A percentile compares a stretch with the other conserved stretches of the same genome.
These are phyloP conservation scores for Peromyscus attwateri DNA, from an alignment of 2,797 vertebrate species.

Conservation along the genomic window DNA sequence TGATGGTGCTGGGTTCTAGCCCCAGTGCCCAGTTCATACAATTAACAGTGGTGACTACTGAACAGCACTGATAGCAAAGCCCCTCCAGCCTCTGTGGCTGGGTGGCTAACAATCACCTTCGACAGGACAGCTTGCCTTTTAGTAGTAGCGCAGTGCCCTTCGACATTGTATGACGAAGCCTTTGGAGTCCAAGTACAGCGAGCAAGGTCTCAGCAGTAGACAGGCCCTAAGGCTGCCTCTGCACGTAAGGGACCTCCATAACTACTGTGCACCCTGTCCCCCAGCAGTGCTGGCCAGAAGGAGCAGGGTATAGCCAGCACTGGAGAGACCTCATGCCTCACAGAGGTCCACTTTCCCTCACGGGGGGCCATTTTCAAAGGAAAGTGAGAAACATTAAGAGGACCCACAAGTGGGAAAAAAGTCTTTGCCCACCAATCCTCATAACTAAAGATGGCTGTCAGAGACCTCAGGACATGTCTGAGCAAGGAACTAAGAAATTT, in stretches of 20 bases:
- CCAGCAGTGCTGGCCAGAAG: neutral
- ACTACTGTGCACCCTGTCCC: accelerated
- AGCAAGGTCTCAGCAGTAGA: accelerated
- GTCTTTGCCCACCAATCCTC: accelerated
- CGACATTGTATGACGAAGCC: no score
- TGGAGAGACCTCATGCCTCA: neutral
- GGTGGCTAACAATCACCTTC: accelerated
- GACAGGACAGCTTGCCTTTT: neutral
- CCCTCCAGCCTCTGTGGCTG: neutral
- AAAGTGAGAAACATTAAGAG: neutral
- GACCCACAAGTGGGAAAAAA: neutral
- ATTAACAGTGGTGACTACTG: neutral
- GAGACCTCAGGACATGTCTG: neutral
- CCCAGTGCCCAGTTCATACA: accelerated
- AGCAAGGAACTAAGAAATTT: accelerated
- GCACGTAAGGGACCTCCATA: neutral
- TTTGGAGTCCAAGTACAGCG: neutral
- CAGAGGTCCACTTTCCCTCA: neutral
- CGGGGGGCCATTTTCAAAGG: neutral
- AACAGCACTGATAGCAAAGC: neutral
- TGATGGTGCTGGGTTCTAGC: neutral
- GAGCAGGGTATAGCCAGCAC: neutral
- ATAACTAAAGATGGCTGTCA: neutral
- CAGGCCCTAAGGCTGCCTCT: neutral
- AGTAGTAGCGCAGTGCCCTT: neutral